Base-by-base conservation (phyloP, 2,888 invertebrate genomes). In the Abrostola triplasia region DNA sequence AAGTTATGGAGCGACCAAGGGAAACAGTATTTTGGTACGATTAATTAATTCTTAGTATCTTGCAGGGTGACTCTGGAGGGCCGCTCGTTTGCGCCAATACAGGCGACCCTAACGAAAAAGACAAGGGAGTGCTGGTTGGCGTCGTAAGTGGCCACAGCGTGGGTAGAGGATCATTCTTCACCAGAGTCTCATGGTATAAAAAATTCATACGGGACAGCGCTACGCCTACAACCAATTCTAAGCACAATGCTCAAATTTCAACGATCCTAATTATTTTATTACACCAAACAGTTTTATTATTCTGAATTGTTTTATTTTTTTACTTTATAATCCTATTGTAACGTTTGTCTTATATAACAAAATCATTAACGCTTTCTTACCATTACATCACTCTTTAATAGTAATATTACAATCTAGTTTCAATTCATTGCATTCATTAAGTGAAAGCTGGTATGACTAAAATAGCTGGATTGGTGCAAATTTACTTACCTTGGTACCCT, bases 41-140 rank as follows among this genome's bases (percentile, higher is more conserved):
- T 8, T 50, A 36, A 11, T 0, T 49, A 49, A 11, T 5, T 2
- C 13, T 12, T 5, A 37, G n/a, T 10, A 13, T 35, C 12, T 73
- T 68, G 12, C 49, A 92, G 92, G 91, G 90, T 36, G 92, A 92
- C 70, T 92, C 92, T 0, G 92, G 92, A 2, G 92, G 92, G 0
- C 91, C 91, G 1, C 69, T 92, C 7, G 88, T 92, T 0, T 92
- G 92, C 62, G 5, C 40, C 6, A 48, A 67, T 0, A 88, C 89
- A 0, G 73, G 77, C 0, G 88, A 90, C 42, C 84, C 87, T 0
- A 74, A 79, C 0, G 89, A 89, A 51, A 37, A 5, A 0, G 60
- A 47, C 0, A 70, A 67, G 10, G 89, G 90, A 0, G 55, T 91
- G 0, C 59, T 91, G 6, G 88, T 90, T 0, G 92, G 85, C 5